Evolutionary conservation across 2,113 vertebrate genomes (phyloP), one percentile per base, ranked within the genome.

Genomic region (Lepidothrix coronata): DNA sequence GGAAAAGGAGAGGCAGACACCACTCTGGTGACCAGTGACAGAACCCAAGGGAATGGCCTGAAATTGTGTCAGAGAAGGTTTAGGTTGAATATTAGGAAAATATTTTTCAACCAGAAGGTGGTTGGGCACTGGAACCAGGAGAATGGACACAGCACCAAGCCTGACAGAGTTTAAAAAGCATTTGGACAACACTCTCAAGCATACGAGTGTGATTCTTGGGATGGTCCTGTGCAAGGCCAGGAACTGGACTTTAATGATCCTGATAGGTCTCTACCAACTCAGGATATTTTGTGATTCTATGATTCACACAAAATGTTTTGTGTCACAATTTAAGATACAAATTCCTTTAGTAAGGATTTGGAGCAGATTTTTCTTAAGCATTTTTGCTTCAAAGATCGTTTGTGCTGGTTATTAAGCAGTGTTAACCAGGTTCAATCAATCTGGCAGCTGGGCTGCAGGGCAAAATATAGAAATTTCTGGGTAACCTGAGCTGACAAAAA

Each of bases 401-500:
- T 91, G 28, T 79, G 41, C 41, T 57, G 61, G 30, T 54, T 91
- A 68, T 75, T 79, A 87, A 63, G 24, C 3, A 0, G 5, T 61
- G 57, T 81, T 95, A 92, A 83, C 27, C 33, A 61, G 48, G 23
- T 89, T 91, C 55, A 91, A 9, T 71, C 73, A 84, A 81, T 74
- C 70, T 52, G 68, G 61, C 8, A 82, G 14, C 49, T 73, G 62
- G 54, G 28, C 16, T 85, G 41, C 19, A 79, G 62, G 41, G 44
- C 58, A 93, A 55, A 75, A 68, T 57, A 83, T 1, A 88, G 74
- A 94, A 79, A 79, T 85, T 90, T 90, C 67, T 85, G 44, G 30
- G 27, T 83, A 95, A 93, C 58, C 28, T 61, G 54, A 51, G 20
- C 67, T 90, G 89, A 79, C 62, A 78, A 41, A 52, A 91, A 88